Conservation (phyloP, 2,113 vertebrate genomes). For the Cichladusa arquata region DNA sequence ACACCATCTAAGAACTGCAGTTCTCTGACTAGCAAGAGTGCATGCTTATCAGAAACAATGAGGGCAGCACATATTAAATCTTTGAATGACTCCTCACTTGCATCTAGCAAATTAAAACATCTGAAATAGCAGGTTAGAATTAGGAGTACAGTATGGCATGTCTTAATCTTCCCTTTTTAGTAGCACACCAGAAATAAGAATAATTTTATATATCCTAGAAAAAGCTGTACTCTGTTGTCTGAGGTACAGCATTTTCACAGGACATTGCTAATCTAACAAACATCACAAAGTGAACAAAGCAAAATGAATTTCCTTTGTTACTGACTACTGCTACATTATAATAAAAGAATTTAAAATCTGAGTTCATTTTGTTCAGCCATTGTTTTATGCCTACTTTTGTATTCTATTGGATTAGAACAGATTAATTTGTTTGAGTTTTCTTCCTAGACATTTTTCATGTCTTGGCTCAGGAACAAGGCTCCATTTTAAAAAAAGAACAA, state of each 20-base stretch:
- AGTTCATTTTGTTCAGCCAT: neutral
- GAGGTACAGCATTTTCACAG: neutral
- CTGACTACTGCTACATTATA: neutral
- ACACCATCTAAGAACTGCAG: neutral
- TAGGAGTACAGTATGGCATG: neutral
- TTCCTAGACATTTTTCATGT: neutral
- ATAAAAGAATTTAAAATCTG: neutral
- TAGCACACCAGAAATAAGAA: neutral
- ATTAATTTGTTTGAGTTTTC: constrained; percentile 11
- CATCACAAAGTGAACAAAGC: neutral
- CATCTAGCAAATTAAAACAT: neutral
- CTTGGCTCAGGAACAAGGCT: constrained; percentile 8
- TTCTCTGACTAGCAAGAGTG: neutral
- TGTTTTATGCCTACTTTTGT: constrained; percentile 15
- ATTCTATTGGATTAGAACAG: constrained; percentile 5
- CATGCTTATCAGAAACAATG: neutral
- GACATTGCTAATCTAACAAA: neutral
- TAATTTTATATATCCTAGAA: neutral
- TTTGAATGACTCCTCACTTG: neutral
- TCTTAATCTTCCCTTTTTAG: neutral
- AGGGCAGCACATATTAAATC: neutral
- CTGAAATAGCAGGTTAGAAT: neutral
- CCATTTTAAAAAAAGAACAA: neutral
- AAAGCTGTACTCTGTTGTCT: neutral
- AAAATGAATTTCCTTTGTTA: constrained; percentile 26